These are phyloP conservation scores for Nomada goodeniana DNA, from an alignment of 2,888 invertebrate genomes.

Conservation along the genomic window DNA sequence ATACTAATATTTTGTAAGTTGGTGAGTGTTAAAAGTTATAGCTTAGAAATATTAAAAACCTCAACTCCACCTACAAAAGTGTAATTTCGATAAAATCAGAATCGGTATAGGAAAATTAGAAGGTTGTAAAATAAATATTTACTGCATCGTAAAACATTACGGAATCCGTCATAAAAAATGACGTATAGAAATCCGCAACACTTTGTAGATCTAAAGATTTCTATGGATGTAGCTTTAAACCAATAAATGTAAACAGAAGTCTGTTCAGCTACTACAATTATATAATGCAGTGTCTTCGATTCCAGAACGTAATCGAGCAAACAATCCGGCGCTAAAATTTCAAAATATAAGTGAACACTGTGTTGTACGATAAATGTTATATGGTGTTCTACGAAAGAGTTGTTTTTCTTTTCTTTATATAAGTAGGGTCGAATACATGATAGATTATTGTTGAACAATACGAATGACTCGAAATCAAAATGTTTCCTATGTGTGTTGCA, in stretches of 20 bases:
- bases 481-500: slow-evolving; percentile 1
- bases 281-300: slow-evolving; percentile 9
- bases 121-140: neutral
- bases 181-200: slow-evolving; percentile 4
- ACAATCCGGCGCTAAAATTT: slow-evolving; percentile 10
- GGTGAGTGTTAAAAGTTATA: too few species aligned
- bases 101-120: neutral
- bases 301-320: slow-evolving; percentile 12
- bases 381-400: slow-evolving; percentile 24
- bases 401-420: slow-evolving; percentile 12
- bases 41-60: too few species aligned
- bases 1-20: neutral
- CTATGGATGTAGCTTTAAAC: slow-evolving; percentile 32
- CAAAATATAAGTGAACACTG: slow-evolving; percentile 26
- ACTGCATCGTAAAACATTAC: slow-evolving; percentile 1
- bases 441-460: slow-evolving; percentile 23
- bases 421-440: neutral
- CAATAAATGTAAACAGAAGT: slow-evolving; percentile 29
- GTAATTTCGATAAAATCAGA: slow-evolving; percentile 15
- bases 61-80: too few species aligned
- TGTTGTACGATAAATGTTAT: slow-evolving; percentile 48
- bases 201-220: slow-evolving; percentile 22
- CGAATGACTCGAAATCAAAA: slow-evolving; percentile 3
- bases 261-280: slow-evolving; percentile 15
- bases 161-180: slow-evolving; percentile 4